phyloP scores from a whole-genome alignment of 2,888 invertebrate species.

The Drosophila falleni region DNA sequence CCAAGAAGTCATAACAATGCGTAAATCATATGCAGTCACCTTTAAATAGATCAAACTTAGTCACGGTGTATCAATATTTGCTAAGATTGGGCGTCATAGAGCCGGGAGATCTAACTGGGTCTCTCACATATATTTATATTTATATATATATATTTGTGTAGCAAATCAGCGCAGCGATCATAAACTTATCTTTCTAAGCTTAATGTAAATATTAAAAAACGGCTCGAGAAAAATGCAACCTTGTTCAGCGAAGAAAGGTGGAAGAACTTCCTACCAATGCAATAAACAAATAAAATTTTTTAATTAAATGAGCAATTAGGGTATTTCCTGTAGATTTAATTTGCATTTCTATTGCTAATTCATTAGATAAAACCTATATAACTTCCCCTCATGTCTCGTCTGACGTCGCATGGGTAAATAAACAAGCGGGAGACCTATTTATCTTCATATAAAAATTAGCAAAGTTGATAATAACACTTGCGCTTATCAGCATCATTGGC shows the following conservation, averaged over 20 bases:
- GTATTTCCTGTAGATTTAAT: slow-evolving; percentile 8
- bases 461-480: slow-evolving; percentile 33
- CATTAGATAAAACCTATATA: neutral
- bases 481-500: slow-evolving; percentile 42
- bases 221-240: slow-evolving; percentile 44
- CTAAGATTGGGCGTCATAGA: slow-evolving; percentile 29
- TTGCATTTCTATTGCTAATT: neutral
- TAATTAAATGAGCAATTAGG: neutral
- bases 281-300: slow-evolving; percentile 30
- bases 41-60: slow-evolving; percentile 33
- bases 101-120: slow-evolving; percentile 5
- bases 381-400: neutral
- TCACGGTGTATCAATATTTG: slow-evolving; percentile 63
- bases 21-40: slow-evolving; percentile 21
- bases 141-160: slow-evolving; percentile 43
- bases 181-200: slow-evolving; percentile 55
- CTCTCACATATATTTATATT: too few relatives aligned
- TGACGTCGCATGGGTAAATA: slow-evolving; percentile 39
- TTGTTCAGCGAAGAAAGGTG: neutral
- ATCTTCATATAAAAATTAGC: slow-evolving; percentile 41
- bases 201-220: slow-evolving; percentile 39
- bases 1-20: slow-evolving; percentile 1
- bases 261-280: slow-evolving; percentile 2
- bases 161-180: slow-evolving; percentile 50
- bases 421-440: slow-evolving; percentile 38